Percentiles rank a stretch among this genome's conserved stretches.
These are phyloP conservation scores for Amphimallon solstitiale DNA, from an alignment of 2,888 invertebrate genomes.

Conservation along the genomic window DNA sequence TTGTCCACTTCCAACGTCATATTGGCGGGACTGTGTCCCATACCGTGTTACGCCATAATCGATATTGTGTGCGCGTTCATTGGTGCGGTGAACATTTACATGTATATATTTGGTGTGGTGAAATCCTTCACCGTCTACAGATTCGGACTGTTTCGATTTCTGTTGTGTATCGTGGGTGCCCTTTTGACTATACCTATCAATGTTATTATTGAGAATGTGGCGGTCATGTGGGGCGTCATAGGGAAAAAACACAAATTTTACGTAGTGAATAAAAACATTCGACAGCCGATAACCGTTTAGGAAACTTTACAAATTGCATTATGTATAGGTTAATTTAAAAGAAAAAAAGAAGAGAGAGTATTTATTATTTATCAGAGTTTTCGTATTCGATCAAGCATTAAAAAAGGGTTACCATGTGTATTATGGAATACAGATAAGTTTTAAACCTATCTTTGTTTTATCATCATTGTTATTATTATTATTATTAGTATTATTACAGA, in stretches of 20 bases:
- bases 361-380: constrained; percentile 33
- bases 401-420: too few species aligned
- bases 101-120: constrained; percentile 98
- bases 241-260: constrained; percentile 97
- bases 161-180: constrained; percentile 85
- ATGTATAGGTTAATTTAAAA: constrained; percentile 2
- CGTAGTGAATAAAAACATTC: constrained; percentile 92
- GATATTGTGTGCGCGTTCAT: constrained; percentile 91
- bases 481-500: too few species aligned
- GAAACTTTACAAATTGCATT: constrained; percentile 9
- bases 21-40: constrained; percentile 86
- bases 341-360: constrained; percentile 18
- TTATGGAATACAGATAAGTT: too few species aligned
- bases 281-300: constrained; percentile 74
- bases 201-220: constrained; percentile 92
- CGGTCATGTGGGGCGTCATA: constrained; percentile 93
- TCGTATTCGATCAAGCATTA: background rate
- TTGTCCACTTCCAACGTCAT: constrained; percentile 90
- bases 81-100: constrained; percentile 94
- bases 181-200: constrained; percentile 93
- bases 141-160: constrained; percentile 82
- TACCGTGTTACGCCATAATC: constrained; percentile 83
- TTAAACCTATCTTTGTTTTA: too few species aligned
- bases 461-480: too few species aligned
- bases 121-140: constrained; percentile 93